Base-by-base conservation (phyloP, 1,140 invertebrate species). In the Drosophila ercepeae region DNA sequence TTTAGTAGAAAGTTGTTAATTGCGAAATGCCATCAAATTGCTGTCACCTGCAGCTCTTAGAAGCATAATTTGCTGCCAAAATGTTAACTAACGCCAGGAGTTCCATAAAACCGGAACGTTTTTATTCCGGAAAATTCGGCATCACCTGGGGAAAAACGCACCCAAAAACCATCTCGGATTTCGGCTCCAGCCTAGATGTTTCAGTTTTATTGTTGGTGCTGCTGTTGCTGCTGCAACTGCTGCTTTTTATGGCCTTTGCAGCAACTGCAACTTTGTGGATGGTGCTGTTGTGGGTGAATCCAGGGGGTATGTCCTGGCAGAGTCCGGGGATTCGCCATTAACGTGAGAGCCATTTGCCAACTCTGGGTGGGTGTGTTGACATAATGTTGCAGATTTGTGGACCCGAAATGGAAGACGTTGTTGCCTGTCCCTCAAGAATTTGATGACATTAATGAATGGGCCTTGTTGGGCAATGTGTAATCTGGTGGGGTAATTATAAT, bases 371-470 rank as follows among this genome's bases (percentile, higher is more conserved):
- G 75, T 65, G 69, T 78, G 77, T 76, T 79, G 79, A 76, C 77
- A 81, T 72, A 82, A 72, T 81, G 77, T 82, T 81, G 72, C 77
- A 81, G 78, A 60, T 76, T 71, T 78, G 41, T 55, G 42, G 29
- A 39, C 19, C 19, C 13, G 39, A 57, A 41, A 55, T 32, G 59
- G 16, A 67, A 36, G 61, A 63, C 52, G 60, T 72, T 78, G 75
- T 67, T 42, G 50, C 23, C 46, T 67, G 63, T 67, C 39, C 63
- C 53, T 82, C 78, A 75, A 72, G 65, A 60, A 67, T 79, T 76
- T 81, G 55, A 82, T 82, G 77, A 58, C 77, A 81, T 82, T 81
- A 81, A 82, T 82, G 77, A 81, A 81, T 82, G 77, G 73, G 78
- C 67, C 78, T 76, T 76, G 77, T 82, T 42, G 53, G 67, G 67